A percentile compares a stretch with the other conserved stretches of the same genome.
Evolutionary conservation across 2,113 vertebrate species (phyloP).

Genomic region (Anseranas semipalmata): DNA sequence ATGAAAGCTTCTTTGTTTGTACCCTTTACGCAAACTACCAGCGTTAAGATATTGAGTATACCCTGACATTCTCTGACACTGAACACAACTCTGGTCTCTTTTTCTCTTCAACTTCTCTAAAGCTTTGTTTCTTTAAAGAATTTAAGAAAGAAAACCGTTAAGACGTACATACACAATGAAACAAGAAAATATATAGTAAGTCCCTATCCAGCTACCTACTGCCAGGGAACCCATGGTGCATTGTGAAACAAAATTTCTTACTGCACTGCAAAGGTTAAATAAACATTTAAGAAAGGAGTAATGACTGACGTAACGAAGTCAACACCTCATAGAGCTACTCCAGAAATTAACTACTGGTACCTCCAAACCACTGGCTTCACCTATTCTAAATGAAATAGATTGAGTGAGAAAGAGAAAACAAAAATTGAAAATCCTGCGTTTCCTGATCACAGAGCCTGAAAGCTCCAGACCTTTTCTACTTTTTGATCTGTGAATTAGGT

Average conservation of each 20-base stretch:
- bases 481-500: background rate
- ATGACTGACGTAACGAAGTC: background rate
- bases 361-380: background rate
- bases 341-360: background rate
- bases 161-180: background rate
- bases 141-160: background rate
- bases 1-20: background rate
- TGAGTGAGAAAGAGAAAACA: background rate
- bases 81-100: background rate
- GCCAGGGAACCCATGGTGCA: background rate
- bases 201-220: background rate
- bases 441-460: background rate
- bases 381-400: background rate
- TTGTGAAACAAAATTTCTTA: background rate
- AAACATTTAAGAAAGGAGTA: background rate
- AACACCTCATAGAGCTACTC: background rate
- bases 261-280: background rate
- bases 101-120: background rate
- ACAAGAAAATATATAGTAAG: background rate
- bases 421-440: background rate
- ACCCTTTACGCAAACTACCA: background rate
- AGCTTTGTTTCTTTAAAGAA: background rate
- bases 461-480: background rate
- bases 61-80: background rate
- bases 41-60: background rate